Base-by-base conservation (phyloP, 2,113 vertebrate species). In the Rhinoptilus africanus region DNA sequence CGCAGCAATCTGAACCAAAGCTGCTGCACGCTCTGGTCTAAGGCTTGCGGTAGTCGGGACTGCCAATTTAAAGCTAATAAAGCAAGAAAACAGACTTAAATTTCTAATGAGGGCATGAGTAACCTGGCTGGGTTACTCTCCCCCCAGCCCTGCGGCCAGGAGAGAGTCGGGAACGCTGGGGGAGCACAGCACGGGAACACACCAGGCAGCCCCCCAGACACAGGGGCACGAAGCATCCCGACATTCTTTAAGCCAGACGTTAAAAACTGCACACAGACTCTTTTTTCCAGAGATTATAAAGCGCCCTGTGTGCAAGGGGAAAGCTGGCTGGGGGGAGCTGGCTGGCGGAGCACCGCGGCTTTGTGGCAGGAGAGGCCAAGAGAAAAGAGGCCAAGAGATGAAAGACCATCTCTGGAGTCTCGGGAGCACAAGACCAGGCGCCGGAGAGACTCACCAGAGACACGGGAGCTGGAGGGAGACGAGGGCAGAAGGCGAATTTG, bases 181-280 rank as follows among this genome's bases (percentile, higher is more conserved):
- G 11, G 43, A 15, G 41, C 50, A 15, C 56, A 13, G 43, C 2
- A 1, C 32, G 27, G 39, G 41, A 50, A n/a, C n/a, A n/a, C n/a
- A n/a, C n/a, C n/a, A n/a, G n/a, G n/a, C n/a, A 27, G 41, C 6
- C 9, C 35, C 32, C 35, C 54, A 35, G 41, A 19, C 66, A 23
- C 0, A 2, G 32, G 22, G 22, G 27, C 34, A 32, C 0, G 7
- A n/a, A 53, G n/a, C n/a, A 4, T 48, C 17, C 1, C 1, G 1
- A 12, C 8, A 8, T 10, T 37, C 17, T 28, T 32, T 10, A 64
- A 60, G 19, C 10, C 34, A 23, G 24, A 18, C 66, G 43, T 19
- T 14, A 39, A 24, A 21, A 39, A 43, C 34, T 28, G 6, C 14
- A 20, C 21, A 16, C 7, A 3, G 14, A 16, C 0, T 13, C 17